phyloP scores from a whole-genome alignment of 1,140 invertebrate species.

The Drosophila ambigua region DNA sequence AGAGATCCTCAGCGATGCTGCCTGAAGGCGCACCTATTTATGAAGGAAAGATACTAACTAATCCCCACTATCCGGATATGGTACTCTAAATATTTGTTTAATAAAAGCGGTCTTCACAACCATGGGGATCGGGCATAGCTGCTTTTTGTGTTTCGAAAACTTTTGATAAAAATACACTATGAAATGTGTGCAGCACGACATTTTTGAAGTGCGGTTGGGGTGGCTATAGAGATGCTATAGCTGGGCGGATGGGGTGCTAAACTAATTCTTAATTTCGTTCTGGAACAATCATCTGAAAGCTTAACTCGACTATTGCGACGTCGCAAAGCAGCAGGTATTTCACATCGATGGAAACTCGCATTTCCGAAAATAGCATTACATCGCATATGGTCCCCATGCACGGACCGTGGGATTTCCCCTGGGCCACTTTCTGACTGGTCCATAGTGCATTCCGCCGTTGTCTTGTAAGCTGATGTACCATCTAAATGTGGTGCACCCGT shows the following conservation, averaged over 20 bases:
- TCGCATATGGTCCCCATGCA: conserved; percentile 34
- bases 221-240: no score
- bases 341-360: neutral
- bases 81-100: conserved; percentile 34
- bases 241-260: no score
- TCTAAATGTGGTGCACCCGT: conserved; percentile 10
- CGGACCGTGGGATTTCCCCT: conserved; percentile 27
- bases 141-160: conserved; percentile 24
- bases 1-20: conserved; percentile 4
- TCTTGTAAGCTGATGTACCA: neutral
- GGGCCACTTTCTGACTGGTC: conserved; percentile 4
- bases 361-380: conserved; percentile 36
- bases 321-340: neutral
- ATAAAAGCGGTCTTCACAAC: neutral
- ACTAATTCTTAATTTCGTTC: conserved; percentile 20
- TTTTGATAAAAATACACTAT: conserved; percentile 47
- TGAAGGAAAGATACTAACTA: conserved; percentile 13
- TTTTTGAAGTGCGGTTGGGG: conserved; percentile 23
- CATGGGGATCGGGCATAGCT: conserved; percentile 1
- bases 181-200: conserved; percentile 40
- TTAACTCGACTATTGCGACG: neutral
- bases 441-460: conserved; percentile 8
- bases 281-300: conserved; percentile 3
- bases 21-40: neutral
- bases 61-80: neutral